Evolutionary conservation across 2,797 vertebrate genomes (phyloP), one percentile per base, ranked within the genome.

Genomic region (Brachymystax lenok): DNA sequence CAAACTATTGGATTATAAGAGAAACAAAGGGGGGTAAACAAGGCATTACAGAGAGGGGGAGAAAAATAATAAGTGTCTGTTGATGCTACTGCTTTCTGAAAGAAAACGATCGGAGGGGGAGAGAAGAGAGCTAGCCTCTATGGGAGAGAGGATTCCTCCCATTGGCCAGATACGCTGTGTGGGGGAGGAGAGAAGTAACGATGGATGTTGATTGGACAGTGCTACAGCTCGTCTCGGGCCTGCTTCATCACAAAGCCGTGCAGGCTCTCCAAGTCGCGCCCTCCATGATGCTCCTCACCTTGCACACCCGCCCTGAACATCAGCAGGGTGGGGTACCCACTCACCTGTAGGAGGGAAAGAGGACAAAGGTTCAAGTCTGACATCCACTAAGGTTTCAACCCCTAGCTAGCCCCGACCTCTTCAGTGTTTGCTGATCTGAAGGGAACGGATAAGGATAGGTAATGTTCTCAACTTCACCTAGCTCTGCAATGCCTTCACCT

Each of bases 301-400:
- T 96, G 94, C 78, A 93, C 86, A 0, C 98, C 98, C 0, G 94
- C 97, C 14, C 92, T 93, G 94, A 99, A 99, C 67, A 99, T 94
- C 85, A 99, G 80, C 83, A 99, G 83, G 0, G 97, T 97, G 71
- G 98, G 98, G 82, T 99, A 99, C 68, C 98, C 98, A 24, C 91
- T 94, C 2, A 99, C 97, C 98, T 99, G 88, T 46, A 46, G 24
- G 74, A 50, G 76, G 24, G 40, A 46, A 5, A 27, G n/a, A 10
- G 10, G 40, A 46, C 40, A 46, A 21, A 27, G 40, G 1, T 7
- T 46, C 1, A 10, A 2, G 8, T 8, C 40, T 46, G 40, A 46
- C 40, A 46, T 10, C 40, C 8, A 35, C 35, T 35, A 35, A 46
- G 40, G 40, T 3, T 12, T 27, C 59, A 63, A 24, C 40, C 10